phyloP scores from a whole-genome alignment of 2,113 vertebrate species.

The Marcusenius ussheri region DNA sequence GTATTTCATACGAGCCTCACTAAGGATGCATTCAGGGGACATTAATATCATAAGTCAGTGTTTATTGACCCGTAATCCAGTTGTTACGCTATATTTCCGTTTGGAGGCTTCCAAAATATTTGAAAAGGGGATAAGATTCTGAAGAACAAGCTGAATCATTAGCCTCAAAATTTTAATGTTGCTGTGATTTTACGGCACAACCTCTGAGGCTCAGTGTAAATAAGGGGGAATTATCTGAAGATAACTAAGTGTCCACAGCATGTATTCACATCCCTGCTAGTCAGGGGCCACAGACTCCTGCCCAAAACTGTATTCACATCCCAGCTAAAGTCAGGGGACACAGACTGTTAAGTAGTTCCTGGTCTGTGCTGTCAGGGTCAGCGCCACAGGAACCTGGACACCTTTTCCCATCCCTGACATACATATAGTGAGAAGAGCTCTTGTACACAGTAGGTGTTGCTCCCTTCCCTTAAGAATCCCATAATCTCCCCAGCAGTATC shows the following conservation, averaged over 20 bases:
- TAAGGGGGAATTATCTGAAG: background rate
- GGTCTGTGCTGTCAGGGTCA: background rate
- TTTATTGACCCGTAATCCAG: background rate
- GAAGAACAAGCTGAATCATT: background rate
- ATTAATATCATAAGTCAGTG: background rate
- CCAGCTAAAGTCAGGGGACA: background rate
- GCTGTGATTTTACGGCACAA: background rate
- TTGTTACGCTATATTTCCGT: background rate
- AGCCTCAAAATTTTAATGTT: background rate
- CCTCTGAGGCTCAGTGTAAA: background rate
- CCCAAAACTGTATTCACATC: background rate
- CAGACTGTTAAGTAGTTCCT: background rate
- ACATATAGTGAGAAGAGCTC: background rate
- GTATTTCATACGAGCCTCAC: background rate
- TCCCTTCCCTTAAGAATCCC: background rate
- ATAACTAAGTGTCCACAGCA: background rate
- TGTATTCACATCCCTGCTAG: background rate
- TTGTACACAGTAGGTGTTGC: background rate
- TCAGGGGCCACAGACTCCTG: background rate
- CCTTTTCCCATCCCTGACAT: background rate
- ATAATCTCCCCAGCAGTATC: background rate
- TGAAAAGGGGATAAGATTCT: background rate
- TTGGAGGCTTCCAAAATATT: background rate
- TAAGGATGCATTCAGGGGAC: background rate
- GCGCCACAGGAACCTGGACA: background rate